Conservation (phyloP, 2,113 vertebrate species). For the Leptocoma aspasia region DNA sequence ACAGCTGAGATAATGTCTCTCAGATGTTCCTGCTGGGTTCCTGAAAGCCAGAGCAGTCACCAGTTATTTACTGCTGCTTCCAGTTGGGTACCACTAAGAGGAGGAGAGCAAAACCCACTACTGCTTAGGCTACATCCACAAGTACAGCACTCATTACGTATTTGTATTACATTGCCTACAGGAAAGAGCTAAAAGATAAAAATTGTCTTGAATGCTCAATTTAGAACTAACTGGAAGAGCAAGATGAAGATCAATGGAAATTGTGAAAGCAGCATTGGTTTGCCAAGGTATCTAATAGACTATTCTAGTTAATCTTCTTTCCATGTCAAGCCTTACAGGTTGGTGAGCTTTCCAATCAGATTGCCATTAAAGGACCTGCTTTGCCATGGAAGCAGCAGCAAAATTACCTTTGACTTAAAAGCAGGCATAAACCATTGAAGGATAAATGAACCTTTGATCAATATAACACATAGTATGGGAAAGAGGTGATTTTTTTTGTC, state of each 20-base stretch:
- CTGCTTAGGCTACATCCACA: not conserved
- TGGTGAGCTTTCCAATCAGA: not conserved
- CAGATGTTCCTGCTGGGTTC: not conserved
- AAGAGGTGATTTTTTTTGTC: not conserved
- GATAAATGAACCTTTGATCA: not conserved
- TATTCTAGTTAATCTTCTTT: not conserved
- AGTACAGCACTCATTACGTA: not conserved
- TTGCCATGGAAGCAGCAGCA: not conserved
- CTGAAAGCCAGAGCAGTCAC: not conserved
- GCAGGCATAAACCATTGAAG: not conserved
- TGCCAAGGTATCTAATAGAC: not conserved
- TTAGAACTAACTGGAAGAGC: not conserved
- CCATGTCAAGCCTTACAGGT: not conserved
- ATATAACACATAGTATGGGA: not conserved
- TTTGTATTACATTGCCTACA: not conserved
- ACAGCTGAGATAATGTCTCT: not conserved
- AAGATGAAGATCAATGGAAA: not conserved
- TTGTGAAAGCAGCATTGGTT: not conserved
- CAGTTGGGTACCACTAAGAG: not conserved
- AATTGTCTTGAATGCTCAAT: rapidly evolving
- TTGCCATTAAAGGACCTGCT: not conserved
- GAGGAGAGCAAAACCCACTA: not conserved
- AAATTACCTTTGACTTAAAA: not conserved
- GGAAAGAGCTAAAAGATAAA: not conserved
- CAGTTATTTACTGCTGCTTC: not conserved